These are phyloP conservation scores for Campoplex nolae DNA, from an alignment of 2,888 invertebrate genomes.

Conservation along the genomic window DNA sequence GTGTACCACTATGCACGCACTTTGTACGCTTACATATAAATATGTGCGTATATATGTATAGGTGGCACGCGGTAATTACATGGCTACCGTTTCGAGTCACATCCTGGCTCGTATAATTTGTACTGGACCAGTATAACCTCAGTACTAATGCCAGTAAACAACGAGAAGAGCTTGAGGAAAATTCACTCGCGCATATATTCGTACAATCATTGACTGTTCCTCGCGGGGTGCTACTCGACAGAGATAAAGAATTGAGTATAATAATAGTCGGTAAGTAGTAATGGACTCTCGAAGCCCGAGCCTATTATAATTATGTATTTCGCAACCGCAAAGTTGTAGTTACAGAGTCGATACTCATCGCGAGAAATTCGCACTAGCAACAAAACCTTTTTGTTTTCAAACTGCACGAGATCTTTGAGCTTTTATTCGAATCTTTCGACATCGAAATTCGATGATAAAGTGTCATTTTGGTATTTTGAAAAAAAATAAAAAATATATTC, in stretches of 20 bases:
- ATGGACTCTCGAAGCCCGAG: constrained; percentile 30
- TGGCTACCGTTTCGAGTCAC: constrained; percentile 67
- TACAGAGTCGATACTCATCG: constrained; percentile 11
- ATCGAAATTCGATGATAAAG: too few relatives aligned
- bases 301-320: constrained; percentile 30
- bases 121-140: constrained; percentile 20
- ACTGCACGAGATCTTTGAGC: neutral
- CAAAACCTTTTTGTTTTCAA: neutral
- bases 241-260: constrained; percentile 46
- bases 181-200: constrained; percentile 50
- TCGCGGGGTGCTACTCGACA: constrained; percentile 2
- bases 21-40: constrained; percentile 3
- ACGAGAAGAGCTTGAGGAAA: constrained; percentile 43
- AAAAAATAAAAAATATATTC: too few relatives aligned
- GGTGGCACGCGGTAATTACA: constrained; percentile 67
- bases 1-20: constrained; percentile 36
- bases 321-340: constrained; percentile 32
- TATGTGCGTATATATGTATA: neutral
- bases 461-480: neutral
- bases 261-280: constrained; percentile 61
- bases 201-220: constrained; percentile 63
- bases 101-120: constrained; percentile 66
- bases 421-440: neutral
- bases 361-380: constrained; percentile 17
- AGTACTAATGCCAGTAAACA: constrained; percentile 48